A percentile compares a stretch with the other conserved stretches of the same genome.
Conservation (phyloP, 2,888 invertebrate species). For the Leptodirus hochenwartii region DNA sequence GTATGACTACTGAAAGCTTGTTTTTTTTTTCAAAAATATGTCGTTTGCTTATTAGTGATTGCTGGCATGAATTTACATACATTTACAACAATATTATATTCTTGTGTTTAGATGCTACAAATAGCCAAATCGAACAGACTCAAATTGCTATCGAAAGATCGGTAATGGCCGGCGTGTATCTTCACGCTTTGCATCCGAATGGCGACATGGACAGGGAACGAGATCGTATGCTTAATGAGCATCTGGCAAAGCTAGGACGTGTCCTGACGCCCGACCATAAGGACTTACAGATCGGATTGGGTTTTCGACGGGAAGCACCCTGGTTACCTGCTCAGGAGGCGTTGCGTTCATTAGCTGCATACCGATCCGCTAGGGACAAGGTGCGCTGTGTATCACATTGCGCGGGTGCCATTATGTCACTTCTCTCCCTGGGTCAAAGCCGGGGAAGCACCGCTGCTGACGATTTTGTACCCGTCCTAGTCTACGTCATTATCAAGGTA, state of each 20-base stretch:
- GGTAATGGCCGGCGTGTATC: conserved; percentile 73
- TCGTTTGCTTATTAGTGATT: no score
- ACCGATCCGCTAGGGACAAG: conserved; percentile 80
- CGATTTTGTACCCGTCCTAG: conserved; percentile 90
- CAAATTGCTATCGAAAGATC: conserved; percentile 73
- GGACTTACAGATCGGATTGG: conserved; percentile 63
- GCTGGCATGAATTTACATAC: no score
- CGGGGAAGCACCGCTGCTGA: conserved; percentile 60
- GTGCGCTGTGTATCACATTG: conserved; percentile 63
- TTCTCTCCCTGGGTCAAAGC: conserved; percentile 70
- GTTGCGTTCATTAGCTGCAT: conserved; percentile 73
- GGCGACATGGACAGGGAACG: conserved; percentile 87
- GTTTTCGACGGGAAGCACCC: conserved; percentile 79
- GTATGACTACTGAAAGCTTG: no score
- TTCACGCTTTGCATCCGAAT: conserved; percentile 89
- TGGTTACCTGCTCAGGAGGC: conserved; percentile 92
- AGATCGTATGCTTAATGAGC: conserved; percentile 76
- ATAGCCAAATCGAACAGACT: conserved; percentile 54
- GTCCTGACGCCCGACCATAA: conserved; percentile 63
- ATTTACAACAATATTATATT: no score
- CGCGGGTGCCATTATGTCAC: conserved; percentile 84
- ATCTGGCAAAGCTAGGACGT: conserved; percentile 64
- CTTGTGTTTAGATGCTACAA: conserved; percentile 40
- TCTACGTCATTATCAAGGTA: conserved; percentile 90
- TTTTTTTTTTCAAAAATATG: no score